phyloP scores from a whole-genome alignment of 2,797 vertebrate genomes.

The Danio jaintianensis region DNA sequence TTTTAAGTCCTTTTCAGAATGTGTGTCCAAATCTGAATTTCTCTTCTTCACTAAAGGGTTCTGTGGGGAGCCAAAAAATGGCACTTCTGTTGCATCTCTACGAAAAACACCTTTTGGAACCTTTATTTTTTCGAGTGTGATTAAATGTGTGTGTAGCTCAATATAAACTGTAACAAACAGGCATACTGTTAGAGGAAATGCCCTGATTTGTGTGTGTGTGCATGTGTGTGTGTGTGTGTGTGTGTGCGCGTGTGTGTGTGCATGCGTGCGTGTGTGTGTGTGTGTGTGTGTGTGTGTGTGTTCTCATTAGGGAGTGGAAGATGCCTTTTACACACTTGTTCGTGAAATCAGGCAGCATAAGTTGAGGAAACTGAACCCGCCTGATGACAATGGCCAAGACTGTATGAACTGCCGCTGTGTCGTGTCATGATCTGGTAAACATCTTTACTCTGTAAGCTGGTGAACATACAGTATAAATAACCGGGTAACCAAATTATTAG shows the following conservation, averaged over 20 bases:
- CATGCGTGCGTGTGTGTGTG: not conserved
- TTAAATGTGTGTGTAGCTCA: too few relatives aligned
- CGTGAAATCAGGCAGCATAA: conserved; percentile 97
- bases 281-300: conserved; percentile 42
- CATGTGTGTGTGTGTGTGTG: conserved; percentile 53
- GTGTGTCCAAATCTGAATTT: too few relatives aligned
- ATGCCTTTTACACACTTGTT: conserved; percentile 98
- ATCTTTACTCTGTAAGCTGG: not conserved
- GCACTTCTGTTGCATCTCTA: not conserved
- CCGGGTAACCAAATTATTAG: too few relatives aligned
- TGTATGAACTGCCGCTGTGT: conserved; percentile 98
- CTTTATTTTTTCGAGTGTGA: not conserved
- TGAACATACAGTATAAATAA: too few relatives aligned
- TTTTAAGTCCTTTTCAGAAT: too few relatives aligned
- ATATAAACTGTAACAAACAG: not conserved
- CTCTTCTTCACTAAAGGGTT: not conserved
- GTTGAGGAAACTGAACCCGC: conserved; percentile 93
- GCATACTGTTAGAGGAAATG: not conserved
- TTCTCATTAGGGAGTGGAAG: conserved; percentile 91
- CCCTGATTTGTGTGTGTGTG: conserved; percentile 14
- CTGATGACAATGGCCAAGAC: conserved; percentile 93
- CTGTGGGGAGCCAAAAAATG: not conserved
- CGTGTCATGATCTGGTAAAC: conserved; percentile 87
- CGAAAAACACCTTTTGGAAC: not conserved
- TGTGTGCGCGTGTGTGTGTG: conserved; percentile 50